Base-by-base conservation (phyloP, 2,888 invertebrate species). In the Agonopterix heracliana region DNA sequence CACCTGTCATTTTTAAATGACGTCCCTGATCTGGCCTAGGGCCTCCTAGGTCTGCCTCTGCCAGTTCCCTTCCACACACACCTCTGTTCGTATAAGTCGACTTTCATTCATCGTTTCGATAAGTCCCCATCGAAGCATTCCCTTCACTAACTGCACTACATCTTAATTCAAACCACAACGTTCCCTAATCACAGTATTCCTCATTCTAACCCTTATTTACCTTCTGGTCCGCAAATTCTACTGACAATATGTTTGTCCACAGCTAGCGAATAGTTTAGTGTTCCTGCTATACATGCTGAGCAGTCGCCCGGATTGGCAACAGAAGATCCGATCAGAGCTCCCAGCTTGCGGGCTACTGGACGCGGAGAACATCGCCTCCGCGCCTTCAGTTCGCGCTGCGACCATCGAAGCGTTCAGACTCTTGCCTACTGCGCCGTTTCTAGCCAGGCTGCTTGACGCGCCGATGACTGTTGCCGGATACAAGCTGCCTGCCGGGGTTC, bases 241-340 rank as follows among this genome's bases (percentile, higher is more conserved):
- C 0, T 26, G 26, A 26, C 5, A 26, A 26, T 17, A 26, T 26
- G 3, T 26, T 26, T 26, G 26, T n/a, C 60, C 49, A 44, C 87
- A 95, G 95, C 78, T 94, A 53, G 94, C 95, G 17, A 96, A 96
- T 76, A 95, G 94, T 34, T 75, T 96, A 48, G 91, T 95, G 3
- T 96, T 96, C 66, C 83, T 95, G 11, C 81, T 96, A 47, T 92
- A 95, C 71, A 84, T 93, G 57, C 89, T 96, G 49, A 94, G 94
- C 9, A 90, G 91, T 35, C 88, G 95, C 58, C 90, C 91, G 0
- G 85, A 90, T 51, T 91, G 92, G 56, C 94, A 95, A 66, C 78
- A 90, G 13, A 90, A 89, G 56, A 91, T 96, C 44, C 89, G 91
- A 11, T 86, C 91, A 1, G 95, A 95, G 64, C 85, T 95, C 3